Evolutionary conservation across 2,797 vertebrate genomes (phyloP).

Genomic region (Tapirus indicus): DNA sequence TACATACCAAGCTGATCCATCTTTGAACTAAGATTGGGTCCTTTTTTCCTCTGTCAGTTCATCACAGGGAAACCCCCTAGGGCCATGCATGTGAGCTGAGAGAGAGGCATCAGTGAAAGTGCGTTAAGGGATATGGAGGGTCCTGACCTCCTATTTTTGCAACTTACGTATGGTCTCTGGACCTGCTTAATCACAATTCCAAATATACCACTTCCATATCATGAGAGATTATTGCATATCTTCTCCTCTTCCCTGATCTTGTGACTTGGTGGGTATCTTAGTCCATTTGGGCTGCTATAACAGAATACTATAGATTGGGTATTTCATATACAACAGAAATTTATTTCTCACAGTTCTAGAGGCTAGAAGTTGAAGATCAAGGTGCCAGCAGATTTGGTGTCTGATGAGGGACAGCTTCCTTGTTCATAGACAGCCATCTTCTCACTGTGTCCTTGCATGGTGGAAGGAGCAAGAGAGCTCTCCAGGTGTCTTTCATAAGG

Average conservation of each 20-base stretch:
- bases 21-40: not conserved
- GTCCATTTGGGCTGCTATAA: not conserved
- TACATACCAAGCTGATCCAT: not conserved
- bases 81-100: not conserved
- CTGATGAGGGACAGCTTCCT: not conserved
- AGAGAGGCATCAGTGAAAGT: not conserved
- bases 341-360: not conserved
- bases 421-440: not conserved
- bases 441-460: not conserved
- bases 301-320: not conserved
- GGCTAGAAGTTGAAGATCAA: not conserved
- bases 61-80: not conserved
- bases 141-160: not conserved
- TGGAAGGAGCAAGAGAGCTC: not conserved
- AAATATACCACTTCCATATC: not conserved
- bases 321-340: not conserved
- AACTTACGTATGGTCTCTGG: not conserved
- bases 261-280: not conserved
- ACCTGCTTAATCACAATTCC: not conserved
- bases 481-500: not conserved
- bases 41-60: not conserved
- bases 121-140: not conserved
- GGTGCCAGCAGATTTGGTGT: not conserved
- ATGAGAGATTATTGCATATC: not conserved
- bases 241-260: not conserved